phyloP scores from a whole-genome alignment of 1,140 invertebrate species.

The Temnothorax longispinosus region DNA sequence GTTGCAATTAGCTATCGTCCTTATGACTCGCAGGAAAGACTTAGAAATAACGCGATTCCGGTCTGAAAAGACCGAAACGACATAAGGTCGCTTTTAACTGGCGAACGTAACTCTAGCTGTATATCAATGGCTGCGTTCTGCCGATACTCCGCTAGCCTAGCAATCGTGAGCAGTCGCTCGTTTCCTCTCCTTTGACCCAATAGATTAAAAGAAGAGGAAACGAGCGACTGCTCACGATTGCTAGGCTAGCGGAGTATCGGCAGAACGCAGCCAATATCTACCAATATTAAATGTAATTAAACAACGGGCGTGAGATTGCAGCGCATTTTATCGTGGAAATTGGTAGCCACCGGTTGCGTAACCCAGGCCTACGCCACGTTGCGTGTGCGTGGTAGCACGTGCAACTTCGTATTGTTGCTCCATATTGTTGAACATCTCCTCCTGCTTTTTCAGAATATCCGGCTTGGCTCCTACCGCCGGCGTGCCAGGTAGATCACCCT shows the following conservation, averaged over 20 bases:
- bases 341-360: slow-evolving; percentile 87
- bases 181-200: no score
- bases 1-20: neutral
- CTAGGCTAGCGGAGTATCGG: no score
- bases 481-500: slow-evolving; percentile 85
- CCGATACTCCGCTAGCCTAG: no score
- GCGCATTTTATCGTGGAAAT: slow-evolving; percentile 82
- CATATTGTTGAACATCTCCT: slow-evolving; percentile 96
- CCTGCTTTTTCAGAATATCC: slow-evolving; percentile 92
- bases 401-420: slow-evolving; percentile 98
- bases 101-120: slow-evolving; percentile 28
- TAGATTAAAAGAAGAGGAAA: no score
- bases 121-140: no score
- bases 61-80: slow-evolving; percentile 4
- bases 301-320: slow-evolving; percentile 19
- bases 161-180: no score
- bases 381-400: slow-evolving; percentile 96
- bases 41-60: slow-evolving; percentile 9
- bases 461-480: slow-evolving; percentile 81
- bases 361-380: slow-evolving; percentile 96
- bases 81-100: slow-evolving; percentile 1
- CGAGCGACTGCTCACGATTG: no score
- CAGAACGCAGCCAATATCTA: neutral
- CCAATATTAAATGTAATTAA: slow-evolving; percentile 59
- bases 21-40: slow-evolving; percentile 11